Evolutionary conservation across 1,140 invertebrate species (phyloP).

Genomic region (Hirudo medicinalis): DNA sequence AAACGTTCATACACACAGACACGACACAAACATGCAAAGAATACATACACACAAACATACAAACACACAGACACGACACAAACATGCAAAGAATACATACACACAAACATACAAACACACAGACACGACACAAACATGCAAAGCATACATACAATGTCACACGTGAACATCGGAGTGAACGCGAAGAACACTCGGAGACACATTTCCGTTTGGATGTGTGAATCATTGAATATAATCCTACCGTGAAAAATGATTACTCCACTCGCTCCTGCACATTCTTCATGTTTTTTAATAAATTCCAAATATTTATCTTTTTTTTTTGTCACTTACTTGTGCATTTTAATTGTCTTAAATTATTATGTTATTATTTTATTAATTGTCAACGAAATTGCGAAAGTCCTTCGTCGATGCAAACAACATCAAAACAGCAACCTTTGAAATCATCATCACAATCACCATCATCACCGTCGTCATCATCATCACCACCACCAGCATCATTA

Average conservation of each 20-base stretch:
- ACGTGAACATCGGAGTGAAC: neutral
- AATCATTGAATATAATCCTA: neutral
- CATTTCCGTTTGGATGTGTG: neutral
- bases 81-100: no score
- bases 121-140: neutral
- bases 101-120: neutral
- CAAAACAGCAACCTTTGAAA: no score
- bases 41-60: neutral
- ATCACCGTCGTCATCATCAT: neutral
- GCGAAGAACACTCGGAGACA: neutral
- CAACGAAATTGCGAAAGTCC: no score
- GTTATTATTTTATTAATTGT: no score
- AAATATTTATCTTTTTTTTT: no score
- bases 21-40: no score
- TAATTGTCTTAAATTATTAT: no score
- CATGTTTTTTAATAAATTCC: no score
- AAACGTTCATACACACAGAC: no score
- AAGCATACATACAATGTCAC: neutral
- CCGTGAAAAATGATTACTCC: slow-evolving; percentile 5
- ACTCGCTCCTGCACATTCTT: neutral
- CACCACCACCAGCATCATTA: neutral
- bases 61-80: slow-evolving; percentile 2
- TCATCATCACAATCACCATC: neutral
- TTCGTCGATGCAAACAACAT: no score
- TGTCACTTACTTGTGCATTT: no score